These are phyloP conservation scores for Muntiacus muntjak DNA, from an alignment of 2,113 vertebrate genomes.

Conservation along the genomic window DNA sequence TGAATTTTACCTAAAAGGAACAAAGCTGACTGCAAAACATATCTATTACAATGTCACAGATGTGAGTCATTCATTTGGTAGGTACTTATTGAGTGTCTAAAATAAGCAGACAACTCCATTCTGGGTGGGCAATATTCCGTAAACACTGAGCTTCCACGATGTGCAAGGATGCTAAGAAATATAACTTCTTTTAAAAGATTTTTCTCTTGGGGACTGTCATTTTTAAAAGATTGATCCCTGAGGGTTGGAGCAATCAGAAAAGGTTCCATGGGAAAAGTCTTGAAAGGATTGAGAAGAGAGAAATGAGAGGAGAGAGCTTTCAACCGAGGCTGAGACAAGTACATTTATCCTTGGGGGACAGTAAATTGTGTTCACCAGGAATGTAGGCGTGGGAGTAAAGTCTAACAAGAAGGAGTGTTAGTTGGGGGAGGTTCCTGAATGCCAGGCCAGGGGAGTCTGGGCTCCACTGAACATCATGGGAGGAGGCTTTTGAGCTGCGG, in stretches of 20 bases:
- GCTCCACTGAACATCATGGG: not conserved
- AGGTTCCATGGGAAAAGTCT: not conserved
- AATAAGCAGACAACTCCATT: not conserved
- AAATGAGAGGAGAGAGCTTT: not conserved
- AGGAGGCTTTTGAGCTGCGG: not conserved
- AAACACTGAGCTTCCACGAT: not conserved
- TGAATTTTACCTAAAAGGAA: constrained; percentile 48
- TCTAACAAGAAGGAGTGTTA: not conserved
- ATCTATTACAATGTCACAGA: constrained; percentile 24
- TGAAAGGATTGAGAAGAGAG: not conserved
- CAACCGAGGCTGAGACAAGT: not conserved
- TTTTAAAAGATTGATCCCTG: not conserved
- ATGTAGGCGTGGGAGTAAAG: not conserved
- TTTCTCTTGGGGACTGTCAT: not conserved
- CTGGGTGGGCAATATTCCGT: not conserved
- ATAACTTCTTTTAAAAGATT: not conserved
- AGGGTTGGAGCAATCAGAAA: not conserved
- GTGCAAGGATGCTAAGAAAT: not conserved
- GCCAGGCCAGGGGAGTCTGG: fast-evolving
- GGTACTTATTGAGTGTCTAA: not conserved
- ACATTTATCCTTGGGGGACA: not conserved
- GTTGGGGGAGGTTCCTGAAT: not conserved
- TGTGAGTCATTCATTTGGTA: constrained; percentile 38
- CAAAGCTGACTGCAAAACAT: not conserved
- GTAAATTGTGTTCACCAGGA: not conserved